These are phyloP conservation scores for Caenorhabditis japonica DNA, from an alignment of 2,888 invertebrate genomes.

Conservation along the genomic window DNA sequence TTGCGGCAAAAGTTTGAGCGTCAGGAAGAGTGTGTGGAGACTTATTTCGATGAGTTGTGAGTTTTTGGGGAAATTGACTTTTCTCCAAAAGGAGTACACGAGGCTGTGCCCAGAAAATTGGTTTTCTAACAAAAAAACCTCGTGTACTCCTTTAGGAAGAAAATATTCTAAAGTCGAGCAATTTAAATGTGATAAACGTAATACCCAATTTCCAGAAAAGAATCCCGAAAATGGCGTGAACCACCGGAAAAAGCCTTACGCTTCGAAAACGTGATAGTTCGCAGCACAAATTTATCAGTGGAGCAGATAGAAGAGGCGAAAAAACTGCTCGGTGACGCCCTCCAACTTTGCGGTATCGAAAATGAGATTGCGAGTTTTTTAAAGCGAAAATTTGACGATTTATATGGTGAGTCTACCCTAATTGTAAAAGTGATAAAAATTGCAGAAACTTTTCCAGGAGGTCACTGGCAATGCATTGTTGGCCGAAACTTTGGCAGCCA, in stretches of 20 bases:
- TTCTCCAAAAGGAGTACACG: neutral
- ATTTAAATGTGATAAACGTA: too few species aligned
- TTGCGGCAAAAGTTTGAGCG: conserved; percentile 43
- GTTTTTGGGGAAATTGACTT: conserved; percentile 3
- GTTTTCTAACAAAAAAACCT: neutral
- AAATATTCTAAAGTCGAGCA: too few species aligned
- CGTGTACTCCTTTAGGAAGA: too few species aligned
- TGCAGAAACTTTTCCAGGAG: conserved; percentile 51
- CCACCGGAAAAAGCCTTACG: conserved; percentile 58
- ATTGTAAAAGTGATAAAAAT: too few species aligned
- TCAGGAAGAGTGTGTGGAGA: conserved; percentile 35
- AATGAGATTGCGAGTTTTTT: conserved; percentile 63
- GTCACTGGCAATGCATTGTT: conserved; percentile 61
- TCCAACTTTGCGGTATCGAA: conserved; percentile 60
- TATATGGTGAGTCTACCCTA: conserved; percentile 52
- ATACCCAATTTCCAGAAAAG: conserved; percentile 45
- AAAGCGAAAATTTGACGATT: conserved; percentile 56
- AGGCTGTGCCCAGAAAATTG: too few species aligned
- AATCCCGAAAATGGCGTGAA: conserved; percentile 60
- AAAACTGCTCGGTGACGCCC: conserved; percentile 50
- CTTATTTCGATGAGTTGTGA: conserved; percentile 44
- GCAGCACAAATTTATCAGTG: conserved; percentile 41
- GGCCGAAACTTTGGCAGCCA: conserved; percentile 63
- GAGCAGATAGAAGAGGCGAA: conserved; percentile 47
- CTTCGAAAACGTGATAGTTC: conserved; percentile 50